Percentiles rank a stretch among this genome's conserved stretches.
These are phyloP conservation scores for Valencia hispanica DNA, from an alignment of 2,797 vertebrate species.

Conservation along the genomic window DNA sequence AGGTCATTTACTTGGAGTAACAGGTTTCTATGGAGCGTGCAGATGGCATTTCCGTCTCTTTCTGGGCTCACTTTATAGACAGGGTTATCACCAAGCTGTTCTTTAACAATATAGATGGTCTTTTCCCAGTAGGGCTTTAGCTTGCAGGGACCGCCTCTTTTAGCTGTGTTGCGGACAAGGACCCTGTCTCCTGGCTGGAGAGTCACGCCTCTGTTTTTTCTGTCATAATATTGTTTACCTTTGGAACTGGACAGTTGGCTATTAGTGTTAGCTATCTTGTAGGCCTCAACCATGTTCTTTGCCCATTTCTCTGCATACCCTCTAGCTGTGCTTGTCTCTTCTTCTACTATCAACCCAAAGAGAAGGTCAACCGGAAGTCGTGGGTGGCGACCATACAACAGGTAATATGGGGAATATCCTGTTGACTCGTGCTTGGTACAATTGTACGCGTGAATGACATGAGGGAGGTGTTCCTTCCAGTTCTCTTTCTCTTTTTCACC, in stretches of 20 bases:
- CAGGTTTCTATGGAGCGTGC: constrained; percentile 7
- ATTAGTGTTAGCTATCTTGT: not conserved
- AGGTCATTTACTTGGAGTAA: constrained; percentile 8
- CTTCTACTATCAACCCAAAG: not conserved
- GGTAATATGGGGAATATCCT: too few species aligned
- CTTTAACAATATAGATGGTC: too few species aligned
- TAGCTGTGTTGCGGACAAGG: not conserved
- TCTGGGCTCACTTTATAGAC: constrained; percentile 1
- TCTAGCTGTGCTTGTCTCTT: too few species aligned
- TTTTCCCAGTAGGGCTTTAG: too few species aligned
- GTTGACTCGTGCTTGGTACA: not conserved
- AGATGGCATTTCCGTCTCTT: rapidly evolving
- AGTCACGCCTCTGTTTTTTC: not conserved
- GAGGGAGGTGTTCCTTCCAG: not conserved
- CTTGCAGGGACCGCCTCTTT: not conserved
- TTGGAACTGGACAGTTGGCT: constrained; percentile 4
- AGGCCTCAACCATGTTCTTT: constrained; percentile 1
- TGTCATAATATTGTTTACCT: not conserved
- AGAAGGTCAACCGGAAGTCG: too few species aligned
- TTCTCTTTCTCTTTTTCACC: too few species aligned
- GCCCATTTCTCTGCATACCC: constrained; percentile 4
- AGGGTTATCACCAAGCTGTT: too few species aligned
- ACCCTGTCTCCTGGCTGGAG: constrained; percentile 12
- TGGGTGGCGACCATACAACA: too few species aligned
- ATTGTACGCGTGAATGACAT: not conserved